Conservation (phyloP, 2,797 vertebrate genomes). For the Eidolon dupreanum region DNA sequence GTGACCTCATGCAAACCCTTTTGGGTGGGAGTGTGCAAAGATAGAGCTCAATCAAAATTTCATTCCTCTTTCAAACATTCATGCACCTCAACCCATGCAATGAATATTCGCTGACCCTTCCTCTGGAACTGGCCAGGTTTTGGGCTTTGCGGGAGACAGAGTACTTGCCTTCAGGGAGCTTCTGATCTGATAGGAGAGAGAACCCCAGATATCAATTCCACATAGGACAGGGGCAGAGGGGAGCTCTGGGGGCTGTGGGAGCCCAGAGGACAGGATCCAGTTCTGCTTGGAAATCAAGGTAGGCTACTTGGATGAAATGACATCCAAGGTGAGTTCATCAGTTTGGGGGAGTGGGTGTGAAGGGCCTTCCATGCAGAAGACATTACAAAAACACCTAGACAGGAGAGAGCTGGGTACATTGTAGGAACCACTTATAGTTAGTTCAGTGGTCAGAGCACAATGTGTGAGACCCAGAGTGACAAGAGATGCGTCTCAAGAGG, state of each 20-base stretch:
- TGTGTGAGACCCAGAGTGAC: background rate
- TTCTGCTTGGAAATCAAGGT: conserved; percentile 1
- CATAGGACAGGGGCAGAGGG: background rate
- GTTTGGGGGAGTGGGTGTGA: background rate
- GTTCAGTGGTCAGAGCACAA: conserved; percentile 8
- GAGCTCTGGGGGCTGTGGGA: background rate
- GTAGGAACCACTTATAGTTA: conserved; percentile 1
- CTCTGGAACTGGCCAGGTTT: background rate
- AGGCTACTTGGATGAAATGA: background rate
- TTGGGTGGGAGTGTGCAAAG: background rate
- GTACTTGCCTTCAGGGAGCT: background rate
- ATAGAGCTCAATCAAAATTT: background rate
- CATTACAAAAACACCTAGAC: background rate
- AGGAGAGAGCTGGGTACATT: background rate
- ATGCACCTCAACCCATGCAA: background rate
- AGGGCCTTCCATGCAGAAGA: background rate
- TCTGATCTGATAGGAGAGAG: background rate
- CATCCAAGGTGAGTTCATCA: background rate
- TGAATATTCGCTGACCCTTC: conserved; percentile 11
- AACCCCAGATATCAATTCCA: background rate
- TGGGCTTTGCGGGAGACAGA: background rate
- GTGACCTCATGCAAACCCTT: background rate
- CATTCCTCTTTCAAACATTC: background rate
- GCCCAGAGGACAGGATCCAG: background rate
- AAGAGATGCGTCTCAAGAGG: background rate